Percentiles rank a stretch among this genome's conserved stretches.
phyloP scores from a whole-genome alignment of 2,888 invertebrate genomes.

The Taenaris catops region DNA sequence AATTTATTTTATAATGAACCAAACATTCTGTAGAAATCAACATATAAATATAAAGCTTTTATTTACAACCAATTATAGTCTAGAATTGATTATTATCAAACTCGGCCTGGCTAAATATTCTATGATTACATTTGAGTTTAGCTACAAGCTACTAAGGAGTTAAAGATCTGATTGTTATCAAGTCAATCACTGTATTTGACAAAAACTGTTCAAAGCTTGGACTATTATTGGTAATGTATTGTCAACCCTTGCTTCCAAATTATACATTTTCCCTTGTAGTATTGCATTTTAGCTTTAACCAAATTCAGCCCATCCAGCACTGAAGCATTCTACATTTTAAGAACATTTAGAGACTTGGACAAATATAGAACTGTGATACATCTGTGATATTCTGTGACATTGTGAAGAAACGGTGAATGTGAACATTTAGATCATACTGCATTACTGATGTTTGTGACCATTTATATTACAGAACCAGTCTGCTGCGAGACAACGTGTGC shows the following conservation, averaged over 20 bases:
- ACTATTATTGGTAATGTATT: too few species aligned
- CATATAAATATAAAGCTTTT: too few species aligned
- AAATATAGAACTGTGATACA: slow-evolving; percentile 36
- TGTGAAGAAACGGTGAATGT: slow-evolving; percentile 44
- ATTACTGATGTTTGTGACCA: slow-evolving; percentile 63
- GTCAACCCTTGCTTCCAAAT: background rate
- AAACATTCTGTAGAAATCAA: too few species aligned
- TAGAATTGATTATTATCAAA: too few species aligned
- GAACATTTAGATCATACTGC: slow-evolving; percentile 23
- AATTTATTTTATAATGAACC: too few species aligned
- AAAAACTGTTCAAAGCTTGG: too few species aligned
- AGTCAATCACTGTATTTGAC: too few species aligned
- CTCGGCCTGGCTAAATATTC: too few species aligned
- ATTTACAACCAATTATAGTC: too few species aligned
- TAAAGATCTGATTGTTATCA: too few species aligned
- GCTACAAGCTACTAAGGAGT: too few species aligned
- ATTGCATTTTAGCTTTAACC: background rate
- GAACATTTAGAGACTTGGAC: slow-evolving; percentile 24
- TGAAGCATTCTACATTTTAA: slow-evolving; percentile 17
- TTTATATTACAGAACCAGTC: slow-evolving; percentile 67
- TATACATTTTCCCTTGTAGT: background rate
- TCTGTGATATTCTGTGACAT: slow-evolving; percentile 35
- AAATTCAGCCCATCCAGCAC: slow-evolving; percentile 12
- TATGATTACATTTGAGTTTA: too few species aligned
- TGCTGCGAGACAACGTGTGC: slow-evolving; percentile 52